Base-by-base conservation (phyloP, 2,797 vertebrate species). In the Arnoldichthys spilopterus region DNA sequence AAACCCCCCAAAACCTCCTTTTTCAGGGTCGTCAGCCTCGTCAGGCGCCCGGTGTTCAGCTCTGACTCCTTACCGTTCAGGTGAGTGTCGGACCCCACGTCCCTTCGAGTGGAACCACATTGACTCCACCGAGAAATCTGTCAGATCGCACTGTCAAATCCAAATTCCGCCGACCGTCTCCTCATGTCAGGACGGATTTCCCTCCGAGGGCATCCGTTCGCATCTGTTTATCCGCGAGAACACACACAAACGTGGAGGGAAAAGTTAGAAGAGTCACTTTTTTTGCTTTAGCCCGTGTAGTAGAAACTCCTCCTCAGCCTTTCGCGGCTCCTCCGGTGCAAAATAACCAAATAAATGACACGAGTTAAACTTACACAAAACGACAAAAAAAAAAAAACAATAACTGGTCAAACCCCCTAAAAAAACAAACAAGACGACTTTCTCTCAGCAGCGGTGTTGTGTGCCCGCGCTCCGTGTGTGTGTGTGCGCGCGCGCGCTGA, bases 1-100 rank as follows among this genome's bases (percentile, higher is more conserved):
- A 37, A 37, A n/a, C n/a, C n/a, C n/a, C n/a, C n/a, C n/a, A n/a
- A n/a, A n/a, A n/a, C n/a, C n/a, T n/a, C n/a, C n/a, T n/a, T n/a
- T 37, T 37, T 37, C 37, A 37, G 9, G 6, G 37, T 37, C 37
- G 6, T 37, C 9, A 37, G 37, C 6, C 4, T 37, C n/a, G n/a
- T n/a, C n/a, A n/a, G n/a, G n/a, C n/a, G n/a, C n/a, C n/a, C n/a
- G n/a, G n/a, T 37, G 9, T 37, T 64, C 5, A n/a, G 1, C 20
- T 22, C 62, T 64, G 1, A 4, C 12, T 40, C 5, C 56, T 67
- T 66, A 66, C 34, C 15, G 16, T 61, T 93, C 91, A 92, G 93
- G 92, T 93, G 93, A 94, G 92, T 93, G 92, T 92, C 92, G 92
- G 92, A 93, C 94, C 92, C 85, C 90, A 84, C 91, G 93, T 92